phyloP scores from a whole-genome alignment of 2,888 invertebrate genomes.

The Buathra laborator region DNA sequence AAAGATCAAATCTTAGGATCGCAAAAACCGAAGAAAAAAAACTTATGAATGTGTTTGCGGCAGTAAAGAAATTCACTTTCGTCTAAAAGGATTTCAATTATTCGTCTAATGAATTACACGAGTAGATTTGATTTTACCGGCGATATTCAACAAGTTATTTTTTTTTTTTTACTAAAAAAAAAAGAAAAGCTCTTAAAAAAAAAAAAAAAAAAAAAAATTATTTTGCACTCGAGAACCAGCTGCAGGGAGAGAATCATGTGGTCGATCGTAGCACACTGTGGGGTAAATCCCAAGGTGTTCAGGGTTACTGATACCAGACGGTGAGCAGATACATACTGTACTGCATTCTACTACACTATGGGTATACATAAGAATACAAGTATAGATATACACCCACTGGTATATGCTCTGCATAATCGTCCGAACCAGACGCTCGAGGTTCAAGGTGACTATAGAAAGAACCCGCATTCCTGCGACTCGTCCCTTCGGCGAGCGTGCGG shows the following conservation, averaged over 20 bases:
- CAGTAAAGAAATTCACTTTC: too few species aligned
- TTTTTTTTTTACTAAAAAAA: neutral
- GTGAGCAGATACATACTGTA: neutral
- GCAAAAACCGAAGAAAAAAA: too few species aligned
- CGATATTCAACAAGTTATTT: neutral
- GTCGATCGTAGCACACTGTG: neutral
- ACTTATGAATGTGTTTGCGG: too few species aligned
- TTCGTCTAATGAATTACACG: too few species aligned
- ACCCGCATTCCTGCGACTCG: constrained; percentile 19
- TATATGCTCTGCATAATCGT: constrained; percentile 4
- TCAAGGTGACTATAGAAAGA: constrained; percentile 45
- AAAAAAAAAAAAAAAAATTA: neutral
- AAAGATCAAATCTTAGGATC: too few species aligned
- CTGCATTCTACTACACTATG: neutral
- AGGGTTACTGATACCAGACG: neutral
- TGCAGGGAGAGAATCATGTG: neutral
- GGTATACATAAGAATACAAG: neutral
- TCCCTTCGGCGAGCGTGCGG: constrained; percentile 8
- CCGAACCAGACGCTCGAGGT: constrained; percentile 39
- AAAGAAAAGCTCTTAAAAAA: neutral
- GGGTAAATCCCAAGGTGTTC: neutral
- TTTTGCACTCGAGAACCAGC: neutral
- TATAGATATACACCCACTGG: constrained; percentile 8
- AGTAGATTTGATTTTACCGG: neutral
- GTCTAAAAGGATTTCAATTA: too few species aligned